phyloP scores from a whole-genome alignment of 1,140 invertebrate genomes.

The Hyphantria cunea region DNA sequence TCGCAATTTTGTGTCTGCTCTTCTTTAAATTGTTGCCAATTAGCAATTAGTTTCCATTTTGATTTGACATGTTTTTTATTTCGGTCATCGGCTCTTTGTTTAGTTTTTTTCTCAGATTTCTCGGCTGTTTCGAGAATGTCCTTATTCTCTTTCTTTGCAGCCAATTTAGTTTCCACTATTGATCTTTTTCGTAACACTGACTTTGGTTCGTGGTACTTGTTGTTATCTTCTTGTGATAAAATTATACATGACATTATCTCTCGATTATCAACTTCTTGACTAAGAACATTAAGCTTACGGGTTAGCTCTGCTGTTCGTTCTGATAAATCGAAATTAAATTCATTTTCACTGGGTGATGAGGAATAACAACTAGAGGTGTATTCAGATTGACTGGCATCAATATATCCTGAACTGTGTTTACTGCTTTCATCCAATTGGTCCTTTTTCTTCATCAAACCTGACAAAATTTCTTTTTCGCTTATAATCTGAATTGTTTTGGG shows the following conservation, averaged over 20 bases:
- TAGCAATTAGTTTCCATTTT: conserved; percentile 70
- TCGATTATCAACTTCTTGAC: conserved; percentile 57
- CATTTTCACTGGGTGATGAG: conserved; percentile 77
- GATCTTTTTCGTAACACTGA: conserved; percentile 62
- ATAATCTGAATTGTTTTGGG: conserved; percentile 81
- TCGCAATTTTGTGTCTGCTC: conserved; percentile 83
- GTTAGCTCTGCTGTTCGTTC: conserved; percentile 74
- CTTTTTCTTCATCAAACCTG: conserved; percentile 66
- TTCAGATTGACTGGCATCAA: conserved; percentile 80
- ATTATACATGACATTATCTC: conserved; percentile 52
- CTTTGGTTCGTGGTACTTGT: conserved; percentile 42
- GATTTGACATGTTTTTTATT: conserved; percentile 45
- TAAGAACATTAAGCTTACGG: conserved; percentile 70
- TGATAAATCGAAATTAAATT: conserved; percentile 78
- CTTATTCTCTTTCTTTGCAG: conserved; percentile 38
- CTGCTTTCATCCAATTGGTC: conserved; percentile 57
- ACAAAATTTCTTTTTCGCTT: conserved; percentile 80
- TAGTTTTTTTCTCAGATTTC: conserved; percentile 40
- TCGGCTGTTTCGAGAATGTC: conserved; percentile 24
- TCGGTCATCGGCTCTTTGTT: conserved; percentile 46
- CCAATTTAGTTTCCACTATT: conserved; percentile 37
- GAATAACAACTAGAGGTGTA: conserved; percentile 79
- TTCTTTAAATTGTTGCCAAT: conserved; percentile 83
- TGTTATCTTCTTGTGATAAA: conserved; percentile 28
- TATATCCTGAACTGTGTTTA: conserved; percentile 71